Evolutionary conservation across 2,888 invertebrate genomes (phyloP).

Genomic region (Chloroclysta siterata): DNA sequence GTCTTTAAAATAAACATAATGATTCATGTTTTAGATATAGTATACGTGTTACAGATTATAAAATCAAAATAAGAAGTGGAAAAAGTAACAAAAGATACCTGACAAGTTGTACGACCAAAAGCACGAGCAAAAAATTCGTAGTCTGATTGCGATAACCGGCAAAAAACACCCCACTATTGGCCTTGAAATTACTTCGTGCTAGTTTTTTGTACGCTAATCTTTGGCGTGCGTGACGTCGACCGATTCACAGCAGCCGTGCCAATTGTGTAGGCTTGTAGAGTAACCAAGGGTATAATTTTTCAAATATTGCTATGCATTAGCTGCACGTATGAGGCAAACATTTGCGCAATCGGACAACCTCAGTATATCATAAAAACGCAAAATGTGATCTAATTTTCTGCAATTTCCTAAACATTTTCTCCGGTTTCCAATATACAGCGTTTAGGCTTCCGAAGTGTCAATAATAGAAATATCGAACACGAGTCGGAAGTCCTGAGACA

Average conservation of each 20-base stretch:
- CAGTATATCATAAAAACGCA: slow-evolving; percentile 28
- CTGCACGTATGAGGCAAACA: slow-evolving; percentile 29
- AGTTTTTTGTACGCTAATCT: slow-evolving; percentile 49
- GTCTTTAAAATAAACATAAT: slow-evolving; percentile 37
- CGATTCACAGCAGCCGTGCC: slow-evolving; percentile 35
- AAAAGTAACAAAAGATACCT: slow-evolving; percentile 29
- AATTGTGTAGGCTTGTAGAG: slow-evolving; percentile 17
- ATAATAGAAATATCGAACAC: slow-evolving; percentile 73
- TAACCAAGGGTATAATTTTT: slow-evolving; percentile 34
- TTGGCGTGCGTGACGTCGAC: slow-evolving; percentile 46
- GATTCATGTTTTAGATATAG: slow-evolving; percentile 47
- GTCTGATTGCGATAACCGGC: slow-evolving; percentile 46
- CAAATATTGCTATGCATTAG: slow-evolving; percentile 27
- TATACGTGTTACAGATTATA: slow-evolving; percentile 24
- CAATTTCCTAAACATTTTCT: slow-evolving; percentile 38
- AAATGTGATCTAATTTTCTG: slow-evolving; percentile 26
- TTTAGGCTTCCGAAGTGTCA: slow-evolving; percentile 56
- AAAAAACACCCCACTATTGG: slow-evolving; percentile 50
- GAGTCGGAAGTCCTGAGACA: slow-evolving; percentile 72
- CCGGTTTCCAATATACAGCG: slow-evolving; percentile 45
- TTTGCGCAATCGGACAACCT: slow-evolving; percentile 22
- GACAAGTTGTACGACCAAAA: slow-evolving; percentile 41
- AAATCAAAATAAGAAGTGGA: slow-evolving; percentile 8
- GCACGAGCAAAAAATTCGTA: slow-evolving; percentile 49
- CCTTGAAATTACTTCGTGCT: slow-evolving; percentile 55